phyloP scores from a whole-genome alignment of 2,888 invertebrate species.

The Nymphalis c-album region DNA sequence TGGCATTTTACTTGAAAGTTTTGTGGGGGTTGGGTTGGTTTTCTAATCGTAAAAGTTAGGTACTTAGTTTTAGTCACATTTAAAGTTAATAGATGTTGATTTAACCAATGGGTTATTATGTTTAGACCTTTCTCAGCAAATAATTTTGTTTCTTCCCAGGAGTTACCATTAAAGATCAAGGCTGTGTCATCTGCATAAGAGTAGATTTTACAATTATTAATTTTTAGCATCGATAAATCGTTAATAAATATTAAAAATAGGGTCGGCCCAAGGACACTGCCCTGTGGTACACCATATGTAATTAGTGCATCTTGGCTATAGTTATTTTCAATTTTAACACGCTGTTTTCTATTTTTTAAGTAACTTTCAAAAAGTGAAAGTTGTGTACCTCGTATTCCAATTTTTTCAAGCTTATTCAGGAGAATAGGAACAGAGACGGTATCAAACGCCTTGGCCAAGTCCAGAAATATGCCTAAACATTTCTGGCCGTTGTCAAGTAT shows the following conservation, averaged over 20 bases:
- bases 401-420: neutral
- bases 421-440: neutral
- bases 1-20: too few species aligned
- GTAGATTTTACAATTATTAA: constrained; percentile 7
- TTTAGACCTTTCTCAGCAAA: constrained; percentile 3
- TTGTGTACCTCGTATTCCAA: neutral
- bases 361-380: neutral
- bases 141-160: constrained; percentile 4
- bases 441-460: constrained; percentile 2
- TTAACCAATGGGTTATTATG: constrained; percentile 5
- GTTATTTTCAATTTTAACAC: neutral
- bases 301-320: neutral
- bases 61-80: too few species aligned
- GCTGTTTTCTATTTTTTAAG: neutral
- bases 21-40: neutral
- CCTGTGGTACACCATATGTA: neutral
- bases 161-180: constrained; percentile 2
- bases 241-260: neutral
- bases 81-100: constrained; percentile 6
- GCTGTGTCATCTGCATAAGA: constrained; percentile 20
- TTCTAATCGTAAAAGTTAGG: constrained; percentile 6
- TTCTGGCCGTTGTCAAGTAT: neutral
- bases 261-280: neutral
- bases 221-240: too few species aligned
- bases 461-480: constrained; percentile 3